phyloP scores from a whole-genome alignment of 1,140 invertebrate species.

The Calephelis virginiensis region DNA sequence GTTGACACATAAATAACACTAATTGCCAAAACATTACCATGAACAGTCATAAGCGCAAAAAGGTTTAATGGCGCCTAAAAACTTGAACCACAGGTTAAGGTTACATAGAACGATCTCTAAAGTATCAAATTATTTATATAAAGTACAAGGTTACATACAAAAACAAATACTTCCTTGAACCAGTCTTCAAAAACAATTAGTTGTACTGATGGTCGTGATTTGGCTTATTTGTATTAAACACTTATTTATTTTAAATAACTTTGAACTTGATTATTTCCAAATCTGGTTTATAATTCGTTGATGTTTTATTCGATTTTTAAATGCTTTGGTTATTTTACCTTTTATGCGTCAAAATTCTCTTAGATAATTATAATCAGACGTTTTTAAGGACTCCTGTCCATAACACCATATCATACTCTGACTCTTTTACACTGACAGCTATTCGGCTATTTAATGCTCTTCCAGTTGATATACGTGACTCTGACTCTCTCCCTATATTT shows the following conservation, averaged over 20 bases:
- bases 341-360: no score
- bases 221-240: background rate
- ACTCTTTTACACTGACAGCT: no score
- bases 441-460: no score
- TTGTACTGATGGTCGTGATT: constrained; percentile 1
- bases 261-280: no score
- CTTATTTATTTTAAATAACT: background rate
- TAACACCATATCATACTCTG: no score
- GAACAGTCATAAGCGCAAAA: constrained; percentile 16
- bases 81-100: constrained; percentile 21
- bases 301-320: no score
- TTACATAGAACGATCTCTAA: constrained; percentile 2
- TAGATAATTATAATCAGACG: no score
- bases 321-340: no score
- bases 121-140: constrained; percentile 12
- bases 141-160: background rate
- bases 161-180: background rate
- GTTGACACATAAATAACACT: constrained; percentile 8
- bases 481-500: no score
- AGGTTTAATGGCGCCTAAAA: constrained; percentile 14
- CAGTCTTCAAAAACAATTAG: constrained; percentile 8
- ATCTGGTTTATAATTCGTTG: no score
- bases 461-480: no score
- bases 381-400: no score
- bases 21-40: constrained; percentile 8